Evolutionary conservation across 2,888 invertebrate species (phyloP).

Genomic region (Allacma fusca): DNA sequence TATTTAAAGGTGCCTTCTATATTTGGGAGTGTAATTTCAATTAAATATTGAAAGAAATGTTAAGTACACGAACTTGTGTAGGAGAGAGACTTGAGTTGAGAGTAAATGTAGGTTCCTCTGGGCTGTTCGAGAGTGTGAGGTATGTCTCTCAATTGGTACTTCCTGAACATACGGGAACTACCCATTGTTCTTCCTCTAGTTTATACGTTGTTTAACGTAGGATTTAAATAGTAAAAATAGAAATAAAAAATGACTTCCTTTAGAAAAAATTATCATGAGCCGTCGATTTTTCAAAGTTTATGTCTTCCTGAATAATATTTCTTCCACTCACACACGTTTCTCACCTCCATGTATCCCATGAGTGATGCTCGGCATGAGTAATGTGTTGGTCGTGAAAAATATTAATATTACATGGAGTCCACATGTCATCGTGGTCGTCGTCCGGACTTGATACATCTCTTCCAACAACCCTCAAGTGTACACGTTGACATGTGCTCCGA

Average conservation of each 20-base stretch:
- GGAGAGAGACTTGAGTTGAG: no score
- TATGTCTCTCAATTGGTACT: background rate
- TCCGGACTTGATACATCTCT: background rate
- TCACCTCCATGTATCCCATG: background rate
- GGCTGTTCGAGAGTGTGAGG: background rate
- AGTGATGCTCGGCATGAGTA: background rate
- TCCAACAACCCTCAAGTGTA: no score
- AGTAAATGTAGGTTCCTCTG: no score
- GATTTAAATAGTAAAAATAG: constrained; percentile 20
- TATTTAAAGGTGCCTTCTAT: background rate
- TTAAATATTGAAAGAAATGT: background rate
- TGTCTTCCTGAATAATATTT: constrained; percentile 33
- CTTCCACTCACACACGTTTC: background rate
- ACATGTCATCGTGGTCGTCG: background rate
- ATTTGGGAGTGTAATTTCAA: constrained; percentile 12
- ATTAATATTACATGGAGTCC: background rate
- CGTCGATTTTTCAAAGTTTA: constrained; percentile 33
- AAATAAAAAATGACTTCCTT: constrained; percentile 30
- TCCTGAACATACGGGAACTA: background rate
- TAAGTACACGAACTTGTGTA: no score
- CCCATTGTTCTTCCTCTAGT: constrained; percentile 1
- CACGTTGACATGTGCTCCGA: background rate
- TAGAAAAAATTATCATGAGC: constrained; percentile 33
- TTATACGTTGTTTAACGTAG: background rate
- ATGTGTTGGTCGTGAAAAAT: background rate